These are phyloP conservation scores for Romanogobio albipinnatus DNA, from an alignment of 2,113 vertebrate genomes.

Conservation along the genomic window DNA sequence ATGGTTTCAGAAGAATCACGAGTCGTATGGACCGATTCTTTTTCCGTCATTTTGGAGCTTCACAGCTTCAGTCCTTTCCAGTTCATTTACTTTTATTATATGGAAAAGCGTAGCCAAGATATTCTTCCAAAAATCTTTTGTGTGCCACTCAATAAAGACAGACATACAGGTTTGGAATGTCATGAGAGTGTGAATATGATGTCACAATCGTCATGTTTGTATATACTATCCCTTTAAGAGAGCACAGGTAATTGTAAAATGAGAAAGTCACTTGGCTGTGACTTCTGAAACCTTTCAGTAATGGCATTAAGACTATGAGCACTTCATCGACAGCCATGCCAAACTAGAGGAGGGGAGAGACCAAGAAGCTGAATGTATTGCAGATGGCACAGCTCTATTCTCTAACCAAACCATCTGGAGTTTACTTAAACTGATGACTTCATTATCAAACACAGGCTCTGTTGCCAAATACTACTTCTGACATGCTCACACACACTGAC, in stretches of 20 bases:
- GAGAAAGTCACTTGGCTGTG: conserved; percentile 77
- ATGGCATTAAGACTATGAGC: conserved; percentile 78
- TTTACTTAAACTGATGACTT: conserved; percentile 82
- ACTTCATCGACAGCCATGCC: conserved; percentile 70
- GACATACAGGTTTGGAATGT: not conserved
- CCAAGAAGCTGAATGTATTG: conserved; percentile 77
- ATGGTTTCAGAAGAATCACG: not conserved
- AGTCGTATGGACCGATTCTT: not conserved
- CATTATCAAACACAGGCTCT: conserved; percentile 77
- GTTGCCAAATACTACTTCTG: conserved; percentile 72
- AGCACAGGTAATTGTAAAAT: conserved; percentile 57
- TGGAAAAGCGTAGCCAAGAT: not conserved
- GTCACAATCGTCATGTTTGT: not conserved
- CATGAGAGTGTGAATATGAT: not conserved
- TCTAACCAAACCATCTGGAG: conserved; percentile 77
- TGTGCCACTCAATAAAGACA: not conserved
- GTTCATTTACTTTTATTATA: not conserved
- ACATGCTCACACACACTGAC: conserved; percentile 41
- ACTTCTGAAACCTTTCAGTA: conserved; percentile 82
- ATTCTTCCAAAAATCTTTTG: not conserved
- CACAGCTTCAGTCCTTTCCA: not conserved
- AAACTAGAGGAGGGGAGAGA: conserved; percentile 65
- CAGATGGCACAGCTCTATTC: conserved; percentile 83
- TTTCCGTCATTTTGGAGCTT: not conserved
- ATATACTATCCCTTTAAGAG: conserved; percentile 14